Percentiles rank a stretch among this genome's conserved stretches.
phyloP scores from a whole-genome alignment of 1,140 invertebrate genomes.

The Drosophila asahinai region DNA sequence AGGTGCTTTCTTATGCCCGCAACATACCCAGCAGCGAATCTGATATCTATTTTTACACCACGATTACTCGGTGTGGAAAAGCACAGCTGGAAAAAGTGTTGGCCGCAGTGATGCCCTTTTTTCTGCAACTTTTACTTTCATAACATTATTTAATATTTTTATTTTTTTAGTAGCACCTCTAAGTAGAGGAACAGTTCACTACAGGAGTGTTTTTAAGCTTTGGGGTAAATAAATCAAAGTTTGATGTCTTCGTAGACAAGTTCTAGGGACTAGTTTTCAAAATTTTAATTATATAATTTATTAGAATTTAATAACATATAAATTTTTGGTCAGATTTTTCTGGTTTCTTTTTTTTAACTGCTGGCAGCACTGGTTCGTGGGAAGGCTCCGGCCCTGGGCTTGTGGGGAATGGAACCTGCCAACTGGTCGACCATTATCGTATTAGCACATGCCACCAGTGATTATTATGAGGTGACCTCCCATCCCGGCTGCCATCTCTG shows the following conservation, averaged over 20 bases:
- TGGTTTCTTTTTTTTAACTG: no score
- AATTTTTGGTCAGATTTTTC: neutral
- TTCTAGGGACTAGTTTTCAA: no score
- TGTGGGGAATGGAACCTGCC: conserved; percentile 28
- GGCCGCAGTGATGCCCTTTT: neutral
- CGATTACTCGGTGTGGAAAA: neutral
- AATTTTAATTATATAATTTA: no score
- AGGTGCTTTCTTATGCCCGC: neutral
- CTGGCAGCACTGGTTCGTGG: neutral
- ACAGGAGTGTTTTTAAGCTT: no score
- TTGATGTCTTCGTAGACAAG: no score
- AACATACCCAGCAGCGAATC: no score
- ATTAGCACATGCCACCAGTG: conserved; percentile 64
- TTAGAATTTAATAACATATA: no score
- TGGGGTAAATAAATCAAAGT: no score
- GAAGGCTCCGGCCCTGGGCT: neutral
- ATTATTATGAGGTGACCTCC: conserved; percentile 55
- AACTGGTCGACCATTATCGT: conserved; percentile 59
- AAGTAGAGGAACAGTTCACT: no score
- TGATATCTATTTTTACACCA: neutral
- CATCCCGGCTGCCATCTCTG: neutral
- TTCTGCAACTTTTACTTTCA: no score
- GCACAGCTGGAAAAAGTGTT: conserved; percentile 27
- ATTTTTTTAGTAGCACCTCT: no score
- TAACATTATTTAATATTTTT: no score